Conservation (phyloP, 2,113 vertebrate species). For the Oriolus oriolus region DNA sequence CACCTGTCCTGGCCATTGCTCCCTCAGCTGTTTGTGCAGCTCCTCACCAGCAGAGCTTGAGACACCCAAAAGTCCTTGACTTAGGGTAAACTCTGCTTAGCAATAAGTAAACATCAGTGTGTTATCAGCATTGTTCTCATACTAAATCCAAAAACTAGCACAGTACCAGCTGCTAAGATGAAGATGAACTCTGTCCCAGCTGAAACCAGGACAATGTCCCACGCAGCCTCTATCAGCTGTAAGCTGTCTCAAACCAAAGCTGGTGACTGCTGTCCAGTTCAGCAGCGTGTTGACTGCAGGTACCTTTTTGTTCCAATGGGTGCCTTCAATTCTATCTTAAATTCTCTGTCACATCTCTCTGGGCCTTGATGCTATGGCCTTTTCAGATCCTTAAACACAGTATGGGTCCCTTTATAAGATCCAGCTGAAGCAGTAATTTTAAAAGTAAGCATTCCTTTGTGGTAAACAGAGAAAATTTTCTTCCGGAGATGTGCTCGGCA, state of each 20-base stretch:
- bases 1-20: neutral
- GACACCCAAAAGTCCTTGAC: neutral
- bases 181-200: neutral
- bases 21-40: neutral
- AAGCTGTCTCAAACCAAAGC: neutral
- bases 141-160: neutral
- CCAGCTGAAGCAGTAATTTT: neutral
- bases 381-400: neutral
- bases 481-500: neutral
- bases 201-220: neutral
- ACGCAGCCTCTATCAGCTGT: neutral
- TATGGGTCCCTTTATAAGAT: neutral
- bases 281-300: neutral
- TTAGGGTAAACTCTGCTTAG: neutral
- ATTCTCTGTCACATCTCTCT: neutral
- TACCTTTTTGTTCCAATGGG: neutral
- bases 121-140: neutral
- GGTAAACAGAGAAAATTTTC: neutral
- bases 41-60: neutral
- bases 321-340: neutral
- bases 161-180: neutral
- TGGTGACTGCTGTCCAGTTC: neutral
- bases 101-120: neutral
- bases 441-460: neutral
- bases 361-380: neutral